Evolutionary conservation across 2,113 vertebrate species (phyloP).

Genomic region (Gopherus evgoodei): DNA sequence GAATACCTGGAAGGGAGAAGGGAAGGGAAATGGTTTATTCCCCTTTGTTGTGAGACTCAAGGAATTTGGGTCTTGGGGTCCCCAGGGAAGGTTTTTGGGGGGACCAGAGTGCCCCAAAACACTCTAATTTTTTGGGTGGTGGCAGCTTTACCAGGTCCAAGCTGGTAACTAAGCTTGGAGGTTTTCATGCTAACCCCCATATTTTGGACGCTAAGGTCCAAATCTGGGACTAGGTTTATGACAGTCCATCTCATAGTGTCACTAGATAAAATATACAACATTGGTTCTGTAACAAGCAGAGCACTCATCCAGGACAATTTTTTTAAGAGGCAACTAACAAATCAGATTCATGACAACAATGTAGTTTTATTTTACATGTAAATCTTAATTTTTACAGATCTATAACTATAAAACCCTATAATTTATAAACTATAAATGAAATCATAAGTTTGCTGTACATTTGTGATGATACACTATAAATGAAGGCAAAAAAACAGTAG

Average conservation of each 20-base stretch:
- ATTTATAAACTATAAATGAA: background rate
- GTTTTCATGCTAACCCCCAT: too few relatives aligned
- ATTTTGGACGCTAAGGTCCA: too few relatives aligned
- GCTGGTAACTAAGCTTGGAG: too few relatives aligned
- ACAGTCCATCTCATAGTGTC: background rate
- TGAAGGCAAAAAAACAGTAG: background rate
- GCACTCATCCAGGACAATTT: background rate
- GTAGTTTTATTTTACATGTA: background rate
- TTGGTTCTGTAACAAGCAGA: background rate
- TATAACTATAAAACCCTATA: background rate
- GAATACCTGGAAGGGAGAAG: too few relatives aligned
- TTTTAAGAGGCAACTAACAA: background rate
- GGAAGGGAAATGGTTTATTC: too few relatives aligned
- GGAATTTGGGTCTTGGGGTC: too few relatives aligned
- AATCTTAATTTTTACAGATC: background rate
- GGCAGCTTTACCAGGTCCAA: too few relatives aligned
- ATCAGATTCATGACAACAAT: background rate
- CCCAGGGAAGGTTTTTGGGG: too few relatives aligned
- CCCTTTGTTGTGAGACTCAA: too few relatives aligned
- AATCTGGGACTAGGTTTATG: too few relatives aligned
- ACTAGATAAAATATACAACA: background rate
- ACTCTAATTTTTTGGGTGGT: too few relatives aligned
- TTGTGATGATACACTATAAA: background rate
- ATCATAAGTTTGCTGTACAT: background rate
- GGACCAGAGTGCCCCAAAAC: too few relatives aligned